phyloP scores from a whole-genome alignment of 2,888 invertebrate genomes.

The Sialis lutaria region DNA sequence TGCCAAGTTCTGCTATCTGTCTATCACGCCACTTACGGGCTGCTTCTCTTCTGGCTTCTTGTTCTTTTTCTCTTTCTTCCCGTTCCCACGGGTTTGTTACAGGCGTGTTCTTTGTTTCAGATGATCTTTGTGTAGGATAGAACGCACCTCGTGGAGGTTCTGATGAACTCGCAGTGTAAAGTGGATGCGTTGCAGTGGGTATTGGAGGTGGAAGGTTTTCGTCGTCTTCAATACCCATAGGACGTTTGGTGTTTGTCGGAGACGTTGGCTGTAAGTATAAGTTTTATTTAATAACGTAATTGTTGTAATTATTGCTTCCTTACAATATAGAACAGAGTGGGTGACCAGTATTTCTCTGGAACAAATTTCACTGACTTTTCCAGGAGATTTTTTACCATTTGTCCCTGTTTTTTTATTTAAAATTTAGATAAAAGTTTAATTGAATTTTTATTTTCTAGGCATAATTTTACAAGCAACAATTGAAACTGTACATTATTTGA shows the following conservation, averaged over 20 bases:
- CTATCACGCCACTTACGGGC: constrained; percentile 67
- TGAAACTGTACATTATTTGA: too few species aligned
- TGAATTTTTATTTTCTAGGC: too few species aligned
- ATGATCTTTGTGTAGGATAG: constrained; percentile 29
- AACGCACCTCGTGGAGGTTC: constrained; percentile 61
- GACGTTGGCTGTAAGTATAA: not conserved
- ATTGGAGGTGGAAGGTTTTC: constrained; percentile 38
- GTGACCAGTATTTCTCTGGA: too few species aligned
- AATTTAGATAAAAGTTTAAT: too few species aligned
- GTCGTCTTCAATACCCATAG: not conserved
- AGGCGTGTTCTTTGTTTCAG: constrained; percentile 10
- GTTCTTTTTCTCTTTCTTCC: constrained; percentile 76
- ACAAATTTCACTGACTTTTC: too few species aligned
- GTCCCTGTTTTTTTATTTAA: too few species aligned
- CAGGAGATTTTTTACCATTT: too few species aligned
- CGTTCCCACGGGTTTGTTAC: constrained; percentile 78
- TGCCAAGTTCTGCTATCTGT: constrained; percentile 64
- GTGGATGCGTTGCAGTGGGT: constrained; percentile 52
- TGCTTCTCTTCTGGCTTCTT: constrained; percentile 55
- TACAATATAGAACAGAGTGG: too few species aligned
- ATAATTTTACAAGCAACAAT: too few species aligned
- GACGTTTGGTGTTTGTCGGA: not conserved
- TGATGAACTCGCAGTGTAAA: constrained; percentile 53
- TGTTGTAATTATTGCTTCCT: too few species aligned
- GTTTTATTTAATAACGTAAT: too few species aligned